Conservation (phyloP, 1,140 invertebrate species). For the Lasioglossum albipes region DNA sequence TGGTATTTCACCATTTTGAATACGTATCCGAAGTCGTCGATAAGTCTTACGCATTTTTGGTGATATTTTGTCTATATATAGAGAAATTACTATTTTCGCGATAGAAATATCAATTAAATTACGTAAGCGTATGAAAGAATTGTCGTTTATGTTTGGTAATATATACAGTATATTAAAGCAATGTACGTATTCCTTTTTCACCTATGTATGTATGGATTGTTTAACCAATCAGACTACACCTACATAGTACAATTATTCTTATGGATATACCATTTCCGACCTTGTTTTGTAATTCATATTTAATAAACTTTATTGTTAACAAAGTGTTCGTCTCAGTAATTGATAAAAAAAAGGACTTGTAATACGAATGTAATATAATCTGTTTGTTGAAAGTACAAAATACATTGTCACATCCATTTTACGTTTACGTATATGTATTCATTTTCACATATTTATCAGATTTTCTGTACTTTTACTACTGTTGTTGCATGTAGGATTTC, state of each 20-base stretch:
- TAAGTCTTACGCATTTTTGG: not conserved
- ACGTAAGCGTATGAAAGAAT: not conserved
- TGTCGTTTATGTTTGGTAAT: not conserved
- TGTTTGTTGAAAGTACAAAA: conserved; percentile 48
- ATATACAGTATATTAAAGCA: conserved; percentile 12
- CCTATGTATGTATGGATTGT: conserved; percentile 52
- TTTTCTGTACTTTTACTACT: not conserved
- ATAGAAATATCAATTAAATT: not conserved
- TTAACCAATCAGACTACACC: conserved; percentile 12
- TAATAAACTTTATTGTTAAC: conserved; percentile 56
- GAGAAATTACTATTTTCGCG: not conserved
- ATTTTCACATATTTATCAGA: conserved; percentile 3
- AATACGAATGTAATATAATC: conserved; percentile 25
- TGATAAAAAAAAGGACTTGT: conserved; percentile 7
- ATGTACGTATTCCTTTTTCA: conserved; percentile 13
- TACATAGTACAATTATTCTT: conserved; percentile 26
- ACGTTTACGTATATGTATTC: not conserved
- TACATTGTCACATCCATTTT: conserved; percentile 18
- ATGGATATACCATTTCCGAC: conserved; percentile 28
- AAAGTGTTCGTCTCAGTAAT: conserved; percentile 34
- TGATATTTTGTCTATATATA: not conserved
- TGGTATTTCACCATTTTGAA: not conserved
- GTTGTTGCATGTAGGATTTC: conserved; percentile 13
- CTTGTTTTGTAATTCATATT: conserved; percentile 63
- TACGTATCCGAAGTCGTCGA: not conserved